Percentiles rank a stretch among this genome's conserved stretches.
Conservation (phyloP, 2,113 vertebrate genomes). For the Morone saxatilis region DNA sequence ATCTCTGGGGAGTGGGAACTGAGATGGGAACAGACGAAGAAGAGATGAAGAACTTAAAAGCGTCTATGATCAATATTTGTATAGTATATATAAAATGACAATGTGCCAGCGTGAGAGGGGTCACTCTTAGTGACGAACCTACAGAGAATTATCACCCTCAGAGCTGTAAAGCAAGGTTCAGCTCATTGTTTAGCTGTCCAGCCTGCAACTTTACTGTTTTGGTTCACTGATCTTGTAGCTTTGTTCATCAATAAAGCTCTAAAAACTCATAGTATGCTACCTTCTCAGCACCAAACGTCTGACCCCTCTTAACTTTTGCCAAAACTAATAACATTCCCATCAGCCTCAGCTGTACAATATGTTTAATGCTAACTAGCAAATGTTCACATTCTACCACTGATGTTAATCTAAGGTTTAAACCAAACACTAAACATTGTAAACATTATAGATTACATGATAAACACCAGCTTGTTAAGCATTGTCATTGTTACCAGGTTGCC, state of each 20-base stretch:
- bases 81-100: background rate
- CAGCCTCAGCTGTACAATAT: too few relatives aligned
- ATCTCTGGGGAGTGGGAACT: slow-evolving; percentile 3
- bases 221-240: too few relatives aligned
- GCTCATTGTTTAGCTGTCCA: too few relatives aligned
- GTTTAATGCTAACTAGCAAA: too few relatives aligned
- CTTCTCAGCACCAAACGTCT: too few relatives aligned
- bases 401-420: background rate
- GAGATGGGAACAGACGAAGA: background rate
- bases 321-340: too few relatives aligned
- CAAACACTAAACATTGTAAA: background rate
- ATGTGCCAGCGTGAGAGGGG: background rate
- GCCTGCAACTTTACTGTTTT: too few relatives aligned
- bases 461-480: background rate
- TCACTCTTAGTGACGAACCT: background rate
- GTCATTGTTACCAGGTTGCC: background rate
- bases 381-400: background rate
- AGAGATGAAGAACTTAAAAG: slow-evolving; percentile 2
- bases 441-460: background rate
- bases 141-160: background rate
- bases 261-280: too few relatives aligned
- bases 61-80: background rate
- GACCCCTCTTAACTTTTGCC: too few relatives aligned
- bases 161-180: too few relatives aligned
- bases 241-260: too few relatives aligned